Evolutionary conservation across 1,140 invertebrate species (phyloP).

Genomic region (Aphidius ervi): DNA sequence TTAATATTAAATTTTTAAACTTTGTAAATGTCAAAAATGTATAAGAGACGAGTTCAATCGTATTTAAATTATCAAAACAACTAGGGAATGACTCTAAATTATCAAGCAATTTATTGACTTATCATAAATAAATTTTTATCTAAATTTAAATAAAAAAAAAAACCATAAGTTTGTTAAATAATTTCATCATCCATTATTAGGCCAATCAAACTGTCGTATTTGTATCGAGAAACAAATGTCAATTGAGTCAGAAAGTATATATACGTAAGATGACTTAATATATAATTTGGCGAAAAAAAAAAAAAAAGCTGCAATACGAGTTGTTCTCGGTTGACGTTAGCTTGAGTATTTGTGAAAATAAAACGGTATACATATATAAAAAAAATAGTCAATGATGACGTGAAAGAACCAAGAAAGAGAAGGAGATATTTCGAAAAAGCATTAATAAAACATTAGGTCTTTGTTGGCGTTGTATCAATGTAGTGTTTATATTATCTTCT

Average conservation of each 20-base stretch:
- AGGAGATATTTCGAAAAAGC: constrained; percentile 37
- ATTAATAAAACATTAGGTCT: constrained; percentile 57
- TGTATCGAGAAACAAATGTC: neutral
- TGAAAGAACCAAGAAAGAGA: constrained; percentile 11
- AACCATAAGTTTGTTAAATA: too few species aligned
- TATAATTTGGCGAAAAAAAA: too few species aligned
- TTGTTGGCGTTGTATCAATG: constrained; percentile 55
- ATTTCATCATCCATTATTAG: neutral
- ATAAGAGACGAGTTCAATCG: too few species aligned
- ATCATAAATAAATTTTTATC: too few species aligned
- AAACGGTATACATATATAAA: constrained; percentile 11
- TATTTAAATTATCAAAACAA: too few species aligned
- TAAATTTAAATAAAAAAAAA: too few species aligned
- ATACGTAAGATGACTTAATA: too few species aligned
- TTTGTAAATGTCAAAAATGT: too few species aligned
- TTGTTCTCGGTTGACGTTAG: neutral
- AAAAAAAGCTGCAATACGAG: too few species aligned
- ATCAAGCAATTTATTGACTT: too few species aligned
- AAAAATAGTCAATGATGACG: neutral
- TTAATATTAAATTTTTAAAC: too few species aligned
- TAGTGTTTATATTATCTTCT: constrained; percentile 57
- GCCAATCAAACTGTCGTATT: constrained; percentile 12
- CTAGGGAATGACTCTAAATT: too few species aligned
- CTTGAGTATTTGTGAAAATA: constrained; percentile 1
- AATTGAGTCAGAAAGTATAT: constrained; percentile 7